Conservation (phyloP, 2,888 invertebrate genomes). For the Cryptus viduatorius region DNA sequence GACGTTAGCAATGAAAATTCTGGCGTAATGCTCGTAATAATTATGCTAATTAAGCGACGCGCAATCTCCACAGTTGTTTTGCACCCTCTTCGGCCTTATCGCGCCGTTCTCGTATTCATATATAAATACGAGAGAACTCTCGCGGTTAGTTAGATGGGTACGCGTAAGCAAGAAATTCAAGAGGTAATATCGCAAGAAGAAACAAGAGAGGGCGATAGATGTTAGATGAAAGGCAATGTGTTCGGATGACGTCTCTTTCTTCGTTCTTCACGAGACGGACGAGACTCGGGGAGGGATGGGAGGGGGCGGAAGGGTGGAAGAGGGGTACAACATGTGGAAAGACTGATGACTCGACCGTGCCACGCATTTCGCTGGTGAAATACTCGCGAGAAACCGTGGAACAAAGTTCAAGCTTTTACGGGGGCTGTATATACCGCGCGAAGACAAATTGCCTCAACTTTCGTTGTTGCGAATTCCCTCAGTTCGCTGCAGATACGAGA, state of each 20-base stretch:
- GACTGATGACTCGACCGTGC: conserved; percentile 38
- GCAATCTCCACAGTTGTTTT: conserved; percentile 37
- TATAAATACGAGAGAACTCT: neutral
- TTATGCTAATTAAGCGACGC: conserved; percentile 40
- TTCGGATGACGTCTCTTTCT: conserved; percentile 17
- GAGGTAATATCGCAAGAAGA: conserved; percentile 51
- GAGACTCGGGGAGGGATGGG: too few species aligned
- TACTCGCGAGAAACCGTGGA: conserved; percentile 1
- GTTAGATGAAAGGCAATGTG: neutral
- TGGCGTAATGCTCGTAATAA: neutral
- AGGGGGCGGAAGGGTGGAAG: too few species aligned
- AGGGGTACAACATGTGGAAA: conserved; percentile 8
- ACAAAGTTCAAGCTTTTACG: conserved; percentile 34
- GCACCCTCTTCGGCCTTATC: conserved; percentile 21
- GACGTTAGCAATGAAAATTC: neutral
- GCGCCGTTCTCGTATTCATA: conserved; percentile 24
- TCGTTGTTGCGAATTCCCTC: conserved; percentile 16
- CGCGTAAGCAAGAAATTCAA: conserved; percentile 63
- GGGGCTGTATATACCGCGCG: neutral
- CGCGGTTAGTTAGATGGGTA: conserved; percentile 3
- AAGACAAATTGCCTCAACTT: conserved; percentile 34
- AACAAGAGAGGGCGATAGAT: conserved; percentile 47
- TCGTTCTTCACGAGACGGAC: neutral
- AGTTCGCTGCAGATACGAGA: neutral
- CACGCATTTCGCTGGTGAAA: conserved; percentile 10